These are phyloP conservation scores for Microchrysa polita DNA, from an alignment of 2,888 invertebrate species.

Conservation along the genomic window DNA sequence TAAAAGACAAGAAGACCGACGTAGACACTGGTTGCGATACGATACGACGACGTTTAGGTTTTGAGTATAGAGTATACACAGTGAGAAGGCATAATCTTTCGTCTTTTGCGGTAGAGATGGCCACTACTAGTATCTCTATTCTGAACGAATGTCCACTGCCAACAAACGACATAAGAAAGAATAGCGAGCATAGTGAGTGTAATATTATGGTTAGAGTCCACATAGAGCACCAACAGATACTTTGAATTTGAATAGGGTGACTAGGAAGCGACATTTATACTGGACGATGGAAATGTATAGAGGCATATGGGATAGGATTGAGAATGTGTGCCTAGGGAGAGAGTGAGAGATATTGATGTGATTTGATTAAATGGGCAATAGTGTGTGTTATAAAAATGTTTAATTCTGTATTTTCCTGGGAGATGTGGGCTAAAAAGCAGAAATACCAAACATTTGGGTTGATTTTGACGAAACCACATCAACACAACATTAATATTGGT, in stretches of 20 bases:
- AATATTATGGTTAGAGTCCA: background rate
- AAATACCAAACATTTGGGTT: background rate
- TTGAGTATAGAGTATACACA: slow-evolving; percentile 12
- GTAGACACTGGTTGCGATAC: background rate
- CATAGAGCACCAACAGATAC: slow-evolving; percentile 4
- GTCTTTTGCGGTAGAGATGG: slow-evolving; percentile 23
- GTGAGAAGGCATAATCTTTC: slow-evolving; percentile 16
- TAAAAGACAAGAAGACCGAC: slow-evolving; percentile 20
- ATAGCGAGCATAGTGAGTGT: background rate
- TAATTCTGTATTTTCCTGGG: no score
- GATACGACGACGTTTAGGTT: no score
- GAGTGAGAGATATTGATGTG: no score
- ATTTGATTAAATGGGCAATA: slow-evolving; percentile 32
- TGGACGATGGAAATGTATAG: background rate
- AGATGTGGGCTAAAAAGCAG: background rate
- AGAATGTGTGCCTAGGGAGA: background rate
- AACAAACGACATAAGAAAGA: background rate
- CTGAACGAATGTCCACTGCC: slow-evolving; percentile 3
- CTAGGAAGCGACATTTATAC: background rate
- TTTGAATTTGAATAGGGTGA: slow-evolving; percentile 9
- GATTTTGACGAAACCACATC: no score
- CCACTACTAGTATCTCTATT: no score
- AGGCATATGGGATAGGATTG: no score
- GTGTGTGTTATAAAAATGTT: slow-evolving; percentile 16
- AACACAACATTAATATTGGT: no score